Conservation (phyloP, 2,113 vertebrate genomes). For the Thunnus maccoyii region DNA sequence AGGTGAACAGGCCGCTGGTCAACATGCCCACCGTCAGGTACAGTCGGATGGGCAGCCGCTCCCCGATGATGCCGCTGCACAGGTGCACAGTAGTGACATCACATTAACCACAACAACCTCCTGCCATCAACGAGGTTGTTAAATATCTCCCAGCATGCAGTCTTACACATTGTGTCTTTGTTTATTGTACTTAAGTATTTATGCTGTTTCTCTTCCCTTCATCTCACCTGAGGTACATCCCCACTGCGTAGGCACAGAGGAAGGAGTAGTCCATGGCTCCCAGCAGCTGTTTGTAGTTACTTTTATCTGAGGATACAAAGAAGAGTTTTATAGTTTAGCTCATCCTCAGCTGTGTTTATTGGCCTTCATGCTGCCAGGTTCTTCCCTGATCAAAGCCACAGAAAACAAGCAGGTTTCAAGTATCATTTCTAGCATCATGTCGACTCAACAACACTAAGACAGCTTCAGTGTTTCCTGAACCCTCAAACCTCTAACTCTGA, state of each 20-base stretch:
- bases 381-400: too few relatives aligned
- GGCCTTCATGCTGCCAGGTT: too few relatives aligned
- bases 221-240: constrained; percentile 95
- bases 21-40: constrained; percentile 94
- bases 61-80: constrained; percentile 94
- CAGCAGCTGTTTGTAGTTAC: constrained; percentile 93
- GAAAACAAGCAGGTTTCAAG: too few relatives aligned
- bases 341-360: too few relatives aligned
- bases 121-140: too few relatives aligned
- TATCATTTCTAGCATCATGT: too few relatives aligned
- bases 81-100: constrained; percentile 17
- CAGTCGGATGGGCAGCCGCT: constrained; percentile 93
- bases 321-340: background rate
- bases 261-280: constrained; percentile 96
- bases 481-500: too few relatives aligned
- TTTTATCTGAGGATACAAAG: constrained; percentile 84
- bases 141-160: too few relatives aligned
- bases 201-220: too few relatives aligned
- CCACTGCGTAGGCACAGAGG: constrained; percentile 93
- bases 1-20: constrained; percentile 91
- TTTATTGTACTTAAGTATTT: too few relatives aligned
- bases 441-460: background rate
- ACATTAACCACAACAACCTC: background rate
- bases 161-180: too few relatives aligned
- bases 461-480: background rate